Evolutionary conservation across 2,888 invertebrate genomes (phyloP), one percentile per base, ranked within the genome.

Genomic region (Aleiodes alternator): DNA sequence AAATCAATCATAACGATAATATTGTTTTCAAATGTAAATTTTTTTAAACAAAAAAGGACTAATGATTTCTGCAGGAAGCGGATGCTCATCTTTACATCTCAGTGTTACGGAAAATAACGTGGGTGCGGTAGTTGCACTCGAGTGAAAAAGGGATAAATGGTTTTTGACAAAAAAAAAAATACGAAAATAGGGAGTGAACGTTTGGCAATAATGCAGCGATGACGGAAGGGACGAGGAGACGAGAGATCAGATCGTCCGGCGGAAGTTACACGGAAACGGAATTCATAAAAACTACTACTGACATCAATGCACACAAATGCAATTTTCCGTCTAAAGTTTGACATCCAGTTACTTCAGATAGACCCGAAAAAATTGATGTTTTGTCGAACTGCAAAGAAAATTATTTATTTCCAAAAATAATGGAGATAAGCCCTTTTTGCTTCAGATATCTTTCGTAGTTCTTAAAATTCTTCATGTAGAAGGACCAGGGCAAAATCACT

Each of bases 271-370:
- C 80, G 83, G 83, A 83, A 84, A 85, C 86, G 87, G 86, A 88
- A 87, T 87, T 84, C 87, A 88, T 87, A 87, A 88, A 87, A 87
- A 86, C 83, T 82, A 81, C 82, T 82, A 59, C 81, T 80, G 48
- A 64, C 38, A 43, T 48, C 64, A 64, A 48, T 64, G 64, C 64
- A 3, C 11, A 34, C 16, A 48, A 56, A 16, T 64, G 64, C 14
- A 34, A 64, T 64, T 16, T 64, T 64, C 48, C 64, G 12, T 48
- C 4, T 12, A 6, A 61, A 11, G 38, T 43, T 61, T 61, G 38
- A 61, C 43, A 14, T 6, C 16, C 38, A 43, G 61, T 61, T 14
- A 61, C 43, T 61, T 14, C 43, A 50, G 16, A 50, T 29, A 6
- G 4, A 43, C 43, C 3, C 43, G 8, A 64, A 38, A 38, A 64